Base-by-base conservation (phyloP, 2,888 invertebrate genomes). In the Busseola fusca region DNA sequence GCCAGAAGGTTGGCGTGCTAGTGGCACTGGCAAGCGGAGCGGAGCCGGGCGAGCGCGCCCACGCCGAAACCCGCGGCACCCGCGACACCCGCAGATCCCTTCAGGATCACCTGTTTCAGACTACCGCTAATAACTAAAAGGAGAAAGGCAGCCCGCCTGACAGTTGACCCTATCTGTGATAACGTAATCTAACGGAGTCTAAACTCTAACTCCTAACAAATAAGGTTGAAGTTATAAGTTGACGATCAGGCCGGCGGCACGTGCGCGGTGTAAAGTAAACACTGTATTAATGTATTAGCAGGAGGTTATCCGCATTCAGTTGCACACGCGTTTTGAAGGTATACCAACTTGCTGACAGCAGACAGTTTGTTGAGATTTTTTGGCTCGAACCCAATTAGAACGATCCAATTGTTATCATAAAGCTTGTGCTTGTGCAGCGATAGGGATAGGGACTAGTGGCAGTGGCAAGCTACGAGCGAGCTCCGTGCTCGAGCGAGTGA, bases 101-200 rank as follows among this genome's bases (percentile, higher is more conserved):
- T 84, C 87, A 82, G 84, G 83, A 85, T 80, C 82, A 81, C 83
- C 86, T 82, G 82, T 80, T 75, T 74, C 77, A 73, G 74, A 69
- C 77, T 54, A 57, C 67, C 45, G 62, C 59, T 64, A 68, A 72
- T 78, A 79, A 75, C 74, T 74, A 81, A 77, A 86, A 77, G 72
- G 74, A 76, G 86, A 84, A 76, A 76, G 73, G 40, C 70, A 68
- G 27, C 27, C 48, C 64, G 69, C 69, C 65, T 70, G 76, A 76
- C 80, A 82, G 76, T 80, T 78, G 81, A 85, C 75, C 83, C 74
- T 64, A 59, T 66, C 69, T 58, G 59, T 57, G 74, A 75, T 82
- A 72, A 45, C 48, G 56, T 54, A 12, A 21, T 42, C 40, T 45
- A 18, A 63, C 1, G 48, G 34, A 78, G 27, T 50, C 4, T 71